A percentile compares a stretch with the other conserved stretches of the same genome.
Evolutionary conservation across 37 sponge, comb jelly and placozoan species (phyloP).

Genomic region (Geodia barretti): DNA sequence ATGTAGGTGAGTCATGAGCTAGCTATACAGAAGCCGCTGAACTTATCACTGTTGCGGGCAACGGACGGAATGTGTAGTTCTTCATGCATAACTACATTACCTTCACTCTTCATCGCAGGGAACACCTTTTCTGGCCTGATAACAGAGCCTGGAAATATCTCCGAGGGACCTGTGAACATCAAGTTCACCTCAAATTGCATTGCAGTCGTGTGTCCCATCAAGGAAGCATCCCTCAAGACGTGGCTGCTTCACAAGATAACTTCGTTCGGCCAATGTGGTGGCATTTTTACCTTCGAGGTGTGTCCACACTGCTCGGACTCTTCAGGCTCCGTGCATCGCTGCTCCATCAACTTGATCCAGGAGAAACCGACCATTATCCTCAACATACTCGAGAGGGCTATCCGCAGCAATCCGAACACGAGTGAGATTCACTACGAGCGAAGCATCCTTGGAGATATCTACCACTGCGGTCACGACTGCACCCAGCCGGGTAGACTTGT

Average conservation of each 20-base stretch:
- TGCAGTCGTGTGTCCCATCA: constrained; percentile 63
- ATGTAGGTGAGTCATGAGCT: constrained; percentile 46
- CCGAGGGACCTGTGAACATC: constrained; percentile 56
- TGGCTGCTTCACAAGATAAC: constrained; percentile 65
- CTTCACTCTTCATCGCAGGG: constrained; percentile 16
- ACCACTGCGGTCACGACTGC: constrained; percentile 73
- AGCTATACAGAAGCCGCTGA: neutral
- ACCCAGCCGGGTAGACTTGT: constrained; percentile 18
- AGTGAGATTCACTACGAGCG: constrained; percentile 61
- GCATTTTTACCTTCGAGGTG: constrained; percentile 67
- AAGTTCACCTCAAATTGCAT: constrained; percentile 67
- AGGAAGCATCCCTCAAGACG: constrained; percentile 55
- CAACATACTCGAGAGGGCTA: constrained; percentile 61
- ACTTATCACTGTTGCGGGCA: neutral
- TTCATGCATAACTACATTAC: neutral
- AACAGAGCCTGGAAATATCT: constrained; percentile 36
- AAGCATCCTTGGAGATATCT: constrained; percentile 77
- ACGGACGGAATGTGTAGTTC: neutral
- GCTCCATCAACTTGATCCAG: constrained; percentile 48
- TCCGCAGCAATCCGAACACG: constrained; percentile 54
- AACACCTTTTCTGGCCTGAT: constrained; percentile 51
- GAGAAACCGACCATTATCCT: constrained; percentile 65
- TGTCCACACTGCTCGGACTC: constrained; percentile 53
- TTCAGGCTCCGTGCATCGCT: neutral
- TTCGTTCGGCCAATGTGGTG: constrained; percentile 77